These are phyloP conservation scores for Zele albiditarsus DNA, from an alignment of 2,888 invertebrate genomes.

Conservation along the genomic window DNA sequence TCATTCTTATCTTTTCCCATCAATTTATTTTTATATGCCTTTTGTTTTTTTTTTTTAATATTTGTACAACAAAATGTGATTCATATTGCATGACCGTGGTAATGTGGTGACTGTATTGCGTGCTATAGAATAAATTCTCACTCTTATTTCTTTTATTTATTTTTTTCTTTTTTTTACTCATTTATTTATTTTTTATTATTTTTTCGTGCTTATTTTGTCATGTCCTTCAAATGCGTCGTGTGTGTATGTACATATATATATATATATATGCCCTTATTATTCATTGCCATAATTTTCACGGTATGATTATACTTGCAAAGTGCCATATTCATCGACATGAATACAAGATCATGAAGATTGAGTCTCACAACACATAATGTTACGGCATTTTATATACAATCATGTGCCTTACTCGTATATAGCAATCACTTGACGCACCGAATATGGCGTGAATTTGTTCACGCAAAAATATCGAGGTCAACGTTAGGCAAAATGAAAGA, in stretches of 20 bases:
- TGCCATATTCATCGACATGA: conserved; percentile 29
- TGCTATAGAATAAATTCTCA: neutral
- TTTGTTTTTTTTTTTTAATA: conserved; percentile 24
- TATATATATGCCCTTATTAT: conserved; percentile 40
- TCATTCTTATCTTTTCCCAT: too few species aligned
- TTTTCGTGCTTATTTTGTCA: conserved; percentile 18
- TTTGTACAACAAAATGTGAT: conserved; percentile 1
- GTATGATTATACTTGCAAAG: conserved; percentile 52
- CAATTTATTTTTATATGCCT: neutral
- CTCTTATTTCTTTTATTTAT: neutral
- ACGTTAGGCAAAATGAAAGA: neutral
- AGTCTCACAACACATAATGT: conserved; percentile 4
- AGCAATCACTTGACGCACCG: conserved; percentile 27
- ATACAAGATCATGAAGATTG: conserved; percentile 27
- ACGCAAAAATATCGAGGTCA: neutral
- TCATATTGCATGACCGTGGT: neutral
- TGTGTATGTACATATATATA: conserved; percentile 1
- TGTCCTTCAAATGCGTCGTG: conserved; percentile 22
- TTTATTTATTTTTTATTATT: neutral
- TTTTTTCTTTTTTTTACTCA: neutral
- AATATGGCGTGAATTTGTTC: conserved; percentile 15
- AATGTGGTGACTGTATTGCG: neutral
- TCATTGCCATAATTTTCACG: conserved; percentile 48
- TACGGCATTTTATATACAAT: neutral
- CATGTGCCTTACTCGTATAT: conserved; percentile 14